Evolutionary conservation across 2,888 invertebrate genomes (phyloP).

Genomic region (Allacma fusca): DNA sequence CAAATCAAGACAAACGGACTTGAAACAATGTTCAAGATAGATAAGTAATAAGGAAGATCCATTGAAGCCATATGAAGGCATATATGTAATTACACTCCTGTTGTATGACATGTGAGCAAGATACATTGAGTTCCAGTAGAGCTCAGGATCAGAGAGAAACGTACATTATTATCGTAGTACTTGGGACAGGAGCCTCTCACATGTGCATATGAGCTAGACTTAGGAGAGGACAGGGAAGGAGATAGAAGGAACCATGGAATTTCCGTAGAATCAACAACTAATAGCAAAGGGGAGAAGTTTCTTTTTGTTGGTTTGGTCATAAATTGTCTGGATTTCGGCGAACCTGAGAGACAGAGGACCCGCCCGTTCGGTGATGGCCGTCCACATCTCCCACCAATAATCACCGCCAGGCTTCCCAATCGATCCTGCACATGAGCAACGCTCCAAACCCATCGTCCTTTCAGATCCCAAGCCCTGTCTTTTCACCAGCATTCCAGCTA

Average conservation of each 20-base stretch:
- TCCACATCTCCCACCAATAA: conserved; percentile 42
- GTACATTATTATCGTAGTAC: too few species aligned
- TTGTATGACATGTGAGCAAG: too few species aligned
- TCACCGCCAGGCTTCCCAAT: conserved; percentile 33
- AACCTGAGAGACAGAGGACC: conserved; percentile 35
- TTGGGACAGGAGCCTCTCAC: too few species aligned
- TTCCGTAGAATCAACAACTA: conserved; percentile 27
- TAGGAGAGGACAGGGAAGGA: background rate
- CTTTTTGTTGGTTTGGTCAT: conserved; percentile 42
- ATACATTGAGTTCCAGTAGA: too few species aligned
- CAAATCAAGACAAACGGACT: too few species aligned
- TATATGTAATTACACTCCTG: too few species aligned
- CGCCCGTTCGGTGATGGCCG: conserved; percentile 47
- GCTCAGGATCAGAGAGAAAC: too few species aligned
- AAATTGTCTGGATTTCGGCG: conserved; percentile 44
- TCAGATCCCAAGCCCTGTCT: background rate
- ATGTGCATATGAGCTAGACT: background rate
- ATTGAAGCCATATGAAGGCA: too few species aligned
- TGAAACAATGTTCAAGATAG: too few species aligned
- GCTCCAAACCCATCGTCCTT: conserved; percentile 1
- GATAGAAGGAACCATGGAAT: conserved; percentile 22
- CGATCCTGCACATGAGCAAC: conserved; percentile 45
- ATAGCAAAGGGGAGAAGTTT: conserved; percentile 36
- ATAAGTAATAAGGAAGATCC: too few species aligned
- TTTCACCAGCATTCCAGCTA: conserved; percentile 1